Percentiles rank a stretch among this genome's conserved stretches.
phyloP scores from a whole-genome alignment of 2,113 vertebrate species.

The Plecotus auritus region DNA sequence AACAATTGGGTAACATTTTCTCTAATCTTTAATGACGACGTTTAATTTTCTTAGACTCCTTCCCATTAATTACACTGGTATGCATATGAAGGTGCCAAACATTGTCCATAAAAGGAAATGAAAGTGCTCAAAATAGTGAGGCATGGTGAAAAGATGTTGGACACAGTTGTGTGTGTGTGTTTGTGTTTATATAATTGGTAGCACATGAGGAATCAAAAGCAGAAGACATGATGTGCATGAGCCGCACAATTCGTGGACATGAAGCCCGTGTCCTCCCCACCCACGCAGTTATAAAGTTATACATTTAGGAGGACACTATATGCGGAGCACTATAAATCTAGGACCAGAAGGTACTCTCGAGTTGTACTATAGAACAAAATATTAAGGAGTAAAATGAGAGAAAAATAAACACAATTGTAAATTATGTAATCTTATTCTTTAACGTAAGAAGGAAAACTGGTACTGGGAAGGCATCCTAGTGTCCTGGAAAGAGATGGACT shows the following conservation, averaged over 20 bases:
- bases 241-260: background rate
- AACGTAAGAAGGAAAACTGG: background rate
- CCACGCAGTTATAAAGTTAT: background rate
- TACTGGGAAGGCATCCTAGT: background rate
- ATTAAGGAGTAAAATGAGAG: background rate
- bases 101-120: background rate
- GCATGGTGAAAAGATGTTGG: slow-evolving; percentile 48
- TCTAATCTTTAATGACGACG: slow-evolving; percentile 48
- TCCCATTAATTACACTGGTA: slow-evolving; percentile 17
- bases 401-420: background rate
- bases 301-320: background rate
- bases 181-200: slow-evolving; percentile 42
- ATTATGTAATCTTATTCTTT: background rate
- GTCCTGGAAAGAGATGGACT: background rate
- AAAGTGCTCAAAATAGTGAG: slow-evolving; percentile 21
- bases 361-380: background rate
- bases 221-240: background rate
- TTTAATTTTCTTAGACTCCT: slow-evolving; percentile 44
- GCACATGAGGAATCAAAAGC: slow-evolving; percentile 53
- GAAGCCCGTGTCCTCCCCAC: background rate
- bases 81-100: slow-evolving; percentile 19
- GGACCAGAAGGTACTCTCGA: background rate
- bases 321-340: background rate
- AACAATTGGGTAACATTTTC: background rate
- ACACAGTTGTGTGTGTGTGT: background rate